These are phyloP conservation scores for Peromyscus melanophrys DNA, from an alignment of 2,797 vertebrate species.

Conservation along the genomic window DNA sequence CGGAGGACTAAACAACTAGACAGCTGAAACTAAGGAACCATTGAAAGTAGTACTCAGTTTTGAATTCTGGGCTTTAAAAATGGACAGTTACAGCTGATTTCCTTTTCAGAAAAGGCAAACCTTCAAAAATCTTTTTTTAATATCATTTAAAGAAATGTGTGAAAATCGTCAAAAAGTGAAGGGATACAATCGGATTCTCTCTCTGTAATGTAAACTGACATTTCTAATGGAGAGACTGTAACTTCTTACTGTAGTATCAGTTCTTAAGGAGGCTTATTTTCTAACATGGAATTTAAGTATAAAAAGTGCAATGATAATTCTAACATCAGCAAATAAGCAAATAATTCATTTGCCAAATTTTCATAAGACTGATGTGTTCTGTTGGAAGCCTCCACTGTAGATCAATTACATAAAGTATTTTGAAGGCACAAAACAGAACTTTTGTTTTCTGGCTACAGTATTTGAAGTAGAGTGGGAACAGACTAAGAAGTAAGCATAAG, in stretches of 20 bases:
- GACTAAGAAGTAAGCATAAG: not conserved
- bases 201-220: not conserved
- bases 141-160: not conserved
- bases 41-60: not conserved
- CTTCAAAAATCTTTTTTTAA: conserved; percentile 23
- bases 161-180: conserved; percentile 27
- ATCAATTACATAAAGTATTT: not conserved
- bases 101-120: not conserved
- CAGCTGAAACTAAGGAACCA: not conserved
- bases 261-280: conserved; percentile 45
- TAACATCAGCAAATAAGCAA: not conserved
- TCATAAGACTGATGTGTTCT: not conserved
- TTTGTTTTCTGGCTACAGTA: not conserved
- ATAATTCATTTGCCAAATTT: not conserved
- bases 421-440: not conserved
- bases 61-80: conserved; percentile 4
- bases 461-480: not conserved
- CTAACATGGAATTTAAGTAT: not conserved
- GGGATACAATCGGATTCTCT: not conserved
- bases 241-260: not conserved
- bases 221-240: not conserved
- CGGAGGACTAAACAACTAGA: not conserved
- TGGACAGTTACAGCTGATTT: not conserved
- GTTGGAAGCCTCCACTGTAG: not conserved
- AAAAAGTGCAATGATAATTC: not conserved